Base-by-base conservation (phyloP, 1,140 invertebrate species). In the Bombus superbus region DNA sequence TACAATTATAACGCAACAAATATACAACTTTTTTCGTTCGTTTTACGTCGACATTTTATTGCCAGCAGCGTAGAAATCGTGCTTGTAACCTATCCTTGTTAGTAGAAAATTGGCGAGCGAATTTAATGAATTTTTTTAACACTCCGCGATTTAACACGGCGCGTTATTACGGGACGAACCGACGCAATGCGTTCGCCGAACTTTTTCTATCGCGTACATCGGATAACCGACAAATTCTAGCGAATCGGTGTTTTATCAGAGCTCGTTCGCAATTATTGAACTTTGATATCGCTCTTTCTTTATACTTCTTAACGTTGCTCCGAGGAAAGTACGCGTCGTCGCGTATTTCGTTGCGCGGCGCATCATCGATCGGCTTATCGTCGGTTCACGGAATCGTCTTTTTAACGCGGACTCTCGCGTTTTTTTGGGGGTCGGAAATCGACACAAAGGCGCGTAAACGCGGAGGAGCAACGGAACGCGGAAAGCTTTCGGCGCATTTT, bases 401-500 rank as follows among this genome's bases (percentile, higher is more conserved):
- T 64, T 80, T 85, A 79, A 64, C 28, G 25, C 47, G 13, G 22
- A 35, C 64, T 69, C 13, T 53, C n/a, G 66, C 11, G n/a, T 71
- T 59, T 38, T 44, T 38, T 53, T 3, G 75, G 53, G 38, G 22
- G 13, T 6, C 15, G 57, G 38, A 44, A 73, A 80, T 80, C 76
- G 22, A 18, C 0, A 59, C 57, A 62, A 8, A 35, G 76, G 42
- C n/a, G 53, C 32, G n/a, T 9, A 9, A 32, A 13, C 9, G 5
- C 10, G 5, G 22, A 22, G 35, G 11, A n/a, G 57, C 10, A 71
- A 71, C 18, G 62, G 64, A 32, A 32, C 32, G 32, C 32, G 32
- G 66, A 80, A 72, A 85, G 68, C 68, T 73, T 69, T 40, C 68
- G n/a, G 35, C 47, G 76, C 35, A n/a, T 71, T 84, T 71, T 66